Evolutionary conservation across 2,113 vertebrate species (phyloP), one percentile per base, ranked within the genome.

Genomic region (Regulus satrapa): DNA sequence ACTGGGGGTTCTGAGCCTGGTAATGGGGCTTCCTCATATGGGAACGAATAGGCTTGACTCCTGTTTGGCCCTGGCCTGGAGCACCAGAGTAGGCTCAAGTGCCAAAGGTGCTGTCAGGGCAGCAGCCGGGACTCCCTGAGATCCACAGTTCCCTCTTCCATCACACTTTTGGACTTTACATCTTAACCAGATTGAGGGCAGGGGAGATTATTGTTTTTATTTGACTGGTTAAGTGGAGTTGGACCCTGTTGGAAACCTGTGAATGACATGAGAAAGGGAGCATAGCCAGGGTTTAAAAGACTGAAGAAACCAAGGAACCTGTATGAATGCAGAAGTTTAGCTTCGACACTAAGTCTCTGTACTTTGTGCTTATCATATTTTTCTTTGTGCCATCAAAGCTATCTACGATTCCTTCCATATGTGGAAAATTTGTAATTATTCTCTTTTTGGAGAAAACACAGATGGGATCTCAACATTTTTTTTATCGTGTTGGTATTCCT

Each of bases 401-500:
- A 54, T 29, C 23, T 76, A 56, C 54, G 59, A 9, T 54, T 83
- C 23, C 54, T 92, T 74, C 84, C 75, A 73, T 76, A 76, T 73
- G 77, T 40, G 75, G 74, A 66, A 75, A 89, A 49, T 40, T 5
- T 62, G 38, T 63, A 86, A 92, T 89, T 96, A 89, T 87, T 96
- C 58, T 91, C 62, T 89, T 77, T 77, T 81, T 58, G 66, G 54
- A 91, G 49, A 89, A 92, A 61, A 79, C 73, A 87, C 54, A 91
- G 87, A 92, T 94, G 93, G 89, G n/a, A 76, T 72, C 69, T 95
- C 77, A 85, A 69, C 7, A 12, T 36, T 62, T 89, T 92, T 85
- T 80, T 68, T 32, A 34, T 62, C 43, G 28, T 76, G 38, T 77
- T 77, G 51, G 8, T 92, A 67, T 38, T 85, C n/a, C 26, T 88